Percentiles rank a stretch among this genome's conserved stretches.
Evolutionary conservation across 2,888 invertebrate genomes (phyloP).

Genomic region (Polia nebulosa): DNA sequence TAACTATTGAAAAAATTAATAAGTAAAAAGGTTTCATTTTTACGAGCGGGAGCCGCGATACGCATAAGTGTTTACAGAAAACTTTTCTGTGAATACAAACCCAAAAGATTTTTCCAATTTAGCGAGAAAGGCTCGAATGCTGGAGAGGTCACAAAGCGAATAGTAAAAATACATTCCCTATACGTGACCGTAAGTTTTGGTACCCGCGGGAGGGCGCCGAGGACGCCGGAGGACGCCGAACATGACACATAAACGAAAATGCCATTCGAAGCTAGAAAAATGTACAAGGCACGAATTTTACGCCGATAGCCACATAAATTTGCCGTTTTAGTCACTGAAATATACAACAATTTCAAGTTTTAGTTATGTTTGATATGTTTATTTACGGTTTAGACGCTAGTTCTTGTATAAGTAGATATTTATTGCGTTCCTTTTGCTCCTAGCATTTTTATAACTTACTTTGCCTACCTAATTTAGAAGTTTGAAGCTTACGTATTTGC

Average conservation of each 20-base stretch:
- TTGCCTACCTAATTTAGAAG: slow-evolving; percentile 9
- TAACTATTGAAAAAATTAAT: slow-evolving; percentile 57
- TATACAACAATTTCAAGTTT: slow-evolving; percentile 55
- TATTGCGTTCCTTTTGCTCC: slow-evolving; percentile 10
- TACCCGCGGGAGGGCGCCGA: slow-evolving; percentile 76
- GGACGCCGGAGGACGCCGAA: slow-evolving; percentile 66
- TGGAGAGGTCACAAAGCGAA: slow-evolving; percentile 78
- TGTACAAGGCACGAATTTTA: slow-evolving; percentile 70
- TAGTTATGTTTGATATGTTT: slow-evolving; percentile 32
- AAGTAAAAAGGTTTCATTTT: slow-evolving; percentile 73
- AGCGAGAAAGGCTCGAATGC: slow-evolving; percentile 79
- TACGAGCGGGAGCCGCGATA: slow-evolving; percentile 65
- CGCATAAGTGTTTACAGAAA: slow-evolving; percentile 76
- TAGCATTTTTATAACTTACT: slow-evolving; percentile 20
- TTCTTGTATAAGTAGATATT: slow-evolving; percentile 22
- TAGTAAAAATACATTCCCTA: slow-evolving; percentile 83
- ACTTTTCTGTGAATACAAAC: slow-evolving; percentile 76
- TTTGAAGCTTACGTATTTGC: slow-evolving; percentile 6
- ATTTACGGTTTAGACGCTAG: slow-evolving; percentile 23
- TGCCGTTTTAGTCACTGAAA: slow-evolving; percentile 56
- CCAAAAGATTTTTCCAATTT: slow-evolving; percentile 85
- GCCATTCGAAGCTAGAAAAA: slow-evolving; percentile 73
- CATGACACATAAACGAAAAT: slow-evolving; percentile 80
- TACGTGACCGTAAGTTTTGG: slow-evolving; percentile 80
- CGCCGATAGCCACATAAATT: slow-evolving; percentile 67